These are phyloP conservation scores for Eubucco bourcierii DNA, from an alignment of 2,113 vertebrate species.

Conservation along the genomic window DNA sequence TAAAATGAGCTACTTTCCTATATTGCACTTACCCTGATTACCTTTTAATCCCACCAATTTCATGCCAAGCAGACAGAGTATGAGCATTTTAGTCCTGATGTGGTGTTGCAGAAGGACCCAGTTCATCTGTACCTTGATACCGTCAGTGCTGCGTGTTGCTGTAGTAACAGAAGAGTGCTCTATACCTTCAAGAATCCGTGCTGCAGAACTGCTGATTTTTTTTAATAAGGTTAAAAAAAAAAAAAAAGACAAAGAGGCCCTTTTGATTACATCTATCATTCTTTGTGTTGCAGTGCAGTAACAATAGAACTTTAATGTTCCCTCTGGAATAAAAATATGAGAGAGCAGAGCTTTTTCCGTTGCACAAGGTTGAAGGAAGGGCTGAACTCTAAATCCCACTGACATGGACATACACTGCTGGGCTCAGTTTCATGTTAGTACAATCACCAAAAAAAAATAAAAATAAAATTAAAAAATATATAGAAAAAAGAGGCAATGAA, in stretches of 20 bases:
- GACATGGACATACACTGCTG: not conserved
- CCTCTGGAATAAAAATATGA: not conserved
- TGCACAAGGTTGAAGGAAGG: not conserved
- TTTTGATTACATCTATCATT: constrained; percentile 20
- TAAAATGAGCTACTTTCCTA: not conserved
- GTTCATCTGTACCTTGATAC: not conserved
- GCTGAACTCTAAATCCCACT: not conserved
- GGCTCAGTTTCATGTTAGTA: not conserved
- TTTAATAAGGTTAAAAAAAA: not conserved
- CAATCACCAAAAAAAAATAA: not conserved
- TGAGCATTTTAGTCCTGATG: not conserved
- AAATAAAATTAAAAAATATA: no score
- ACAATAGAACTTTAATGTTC: not conserved
- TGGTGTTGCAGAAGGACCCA: not conserved
- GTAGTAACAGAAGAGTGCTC: constrained; percentile 22
- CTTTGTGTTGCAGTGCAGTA: not conserved
- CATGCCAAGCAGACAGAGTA: not conserved
- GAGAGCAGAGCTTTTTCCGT: not conserved
- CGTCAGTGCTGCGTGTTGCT: constrained; percentile 18
- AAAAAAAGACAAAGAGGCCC: not conserved
- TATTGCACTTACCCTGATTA: not conserved
- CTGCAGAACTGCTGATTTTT: constrained; percentile 33
- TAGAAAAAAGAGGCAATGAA: not conserved
- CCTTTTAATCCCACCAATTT: not conserved
- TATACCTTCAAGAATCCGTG: not conserved